These are phyloP conservation scores for Remorina albescens DNA, from an alignment of 2,797 vertebrate genomes.

Conservation along the genomic window DNA sequence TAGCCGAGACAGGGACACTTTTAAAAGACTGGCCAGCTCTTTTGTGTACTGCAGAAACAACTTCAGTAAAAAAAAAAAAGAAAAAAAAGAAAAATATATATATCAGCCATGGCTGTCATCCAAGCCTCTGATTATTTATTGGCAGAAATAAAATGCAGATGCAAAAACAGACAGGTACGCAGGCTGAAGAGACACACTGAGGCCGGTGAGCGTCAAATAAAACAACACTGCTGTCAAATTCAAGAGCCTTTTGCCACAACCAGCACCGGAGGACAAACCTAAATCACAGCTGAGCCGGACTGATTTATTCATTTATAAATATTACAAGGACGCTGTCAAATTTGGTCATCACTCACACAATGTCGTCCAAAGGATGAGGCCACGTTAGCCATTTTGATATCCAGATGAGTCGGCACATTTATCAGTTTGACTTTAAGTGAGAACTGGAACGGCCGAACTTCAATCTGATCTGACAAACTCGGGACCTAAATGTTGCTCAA, in stretches of 20 bases:
- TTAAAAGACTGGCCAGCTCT: slow-evolving; percentile 27
- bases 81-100: too few relatives aligned
- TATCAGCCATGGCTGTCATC: slow-evolving; percentile 6
- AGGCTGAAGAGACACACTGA: slow-evolving; percentile 24
- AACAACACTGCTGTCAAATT: slow-evolving; percentile 30
- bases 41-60: not conserved
- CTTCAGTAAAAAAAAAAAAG: slow-evolving; percentile 10
- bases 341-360: slow-evolving; percentile 18
- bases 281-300: slow-evolving; percentile 20
- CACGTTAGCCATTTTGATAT: not conserved
- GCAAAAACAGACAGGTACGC: slow-evolving; percentile 15
- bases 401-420: not conserved
- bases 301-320: slow-evolving; percentile 35
- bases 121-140: slow-evolving; percentile 32
- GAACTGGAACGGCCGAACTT: not conserved
- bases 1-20: slow-evolving; percentile 15
- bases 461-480: not conserved
- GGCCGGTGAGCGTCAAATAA: slow-evolving; percentile 35
- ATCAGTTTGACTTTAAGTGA: slow-evolving; percentile 8
- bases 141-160: slow-evolving; percentile 23
- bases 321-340: slow-evolving; percentile 19
- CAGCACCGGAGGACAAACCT: slow-evolving; percentile 28
- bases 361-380: slow-evolving; percentile 10
- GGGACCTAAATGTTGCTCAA: not conserved
- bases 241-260: slow-evolving; percentile 23